Evolutionary conservation across 2,888 invertebrate species (phyloP).

Genomic region (Pseudolycoriella hygida): DNA sequence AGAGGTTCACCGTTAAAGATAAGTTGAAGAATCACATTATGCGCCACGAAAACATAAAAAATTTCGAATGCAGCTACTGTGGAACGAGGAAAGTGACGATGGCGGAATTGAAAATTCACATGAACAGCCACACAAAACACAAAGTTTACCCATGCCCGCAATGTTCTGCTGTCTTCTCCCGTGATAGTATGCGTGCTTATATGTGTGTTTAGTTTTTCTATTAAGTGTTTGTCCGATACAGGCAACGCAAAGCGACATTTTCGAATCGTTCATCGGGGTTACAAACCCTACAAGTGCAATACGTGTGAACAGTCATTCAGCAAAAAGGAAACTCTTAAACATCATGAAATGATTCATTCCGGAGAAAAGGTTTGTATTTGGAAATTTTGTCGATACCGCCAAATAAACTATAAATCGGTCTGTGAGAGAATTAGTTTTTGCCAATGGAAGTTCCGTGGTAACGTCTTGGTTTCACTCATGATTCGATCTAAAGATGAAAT

Average conservation of each 20-base stretch:
- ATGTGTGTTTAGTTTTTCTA: too few species aligned
- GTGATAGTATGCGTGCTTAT: slow-evolving; percentile 7
- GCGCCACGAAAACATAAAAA: slow-evolving; percentile 7
- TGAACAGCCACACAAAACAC: slow-evolving; percentile 6
- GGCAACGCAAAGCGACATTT: neutral
- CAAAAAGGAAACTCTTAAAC: neutral
- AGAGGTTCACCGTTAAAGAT: slow-evolving; percentile 4
- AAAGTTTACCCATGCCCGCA: slow-evolving; percentile 6
- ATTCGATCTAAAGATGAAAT: too few species aligned
- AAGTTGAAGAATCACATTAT: slow-evolving; percentile 5
- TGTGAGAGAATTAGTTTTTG: too few species aligned
- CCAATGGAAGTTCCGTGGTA: too few species aligned
- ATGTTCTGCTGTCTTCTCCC: slow-evolving; percentile 3
- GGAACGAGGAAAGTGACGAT: slow-evolving; percentile 5
- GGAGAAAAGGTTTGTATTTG: neutral
- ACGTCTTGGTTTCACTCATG: too few species aligned
- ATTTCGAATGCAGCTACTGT: slow-evolving; percentile 5
- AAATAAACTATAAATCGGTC: too few species aligned
- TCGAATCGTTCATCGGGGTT: neutral
- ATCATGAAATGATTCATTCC: neutral
- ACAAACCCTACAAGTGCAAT: neutral
- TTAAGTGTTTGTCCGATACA: too few species aligned
- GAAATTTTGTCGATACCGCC: too few species aligned
- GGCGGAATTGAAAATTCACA: slow-evolving; percentile 7
- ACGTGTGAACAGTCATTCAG: neutral